phyloP scores from a whole-genome alignment of 2,888 invertebrate species.

The Octodonta nipae region DNA sequence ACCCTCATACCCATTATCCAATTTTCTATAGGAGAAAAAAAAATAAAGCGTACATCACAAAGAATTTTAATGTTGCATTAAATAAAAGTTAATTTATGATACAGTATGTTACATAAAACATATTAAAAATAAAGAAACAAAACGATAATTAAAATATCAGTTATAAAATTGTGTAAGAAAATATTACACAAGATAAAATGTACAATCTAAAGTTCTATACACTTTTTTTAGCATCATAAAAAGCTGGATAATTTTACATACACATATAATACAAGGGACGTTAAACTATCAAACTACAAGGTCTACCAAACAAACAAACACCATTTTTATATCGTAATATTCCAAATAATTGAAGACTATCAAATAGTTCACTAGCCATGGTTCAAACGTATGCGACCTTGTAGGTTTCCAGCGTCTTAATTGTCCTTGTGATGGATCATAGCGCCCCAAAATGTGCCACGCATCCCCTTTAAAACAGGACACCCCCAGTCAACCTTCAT shows the following conservation, averaged over 20 bases:
- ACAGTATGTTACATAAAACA: constrained; percentile 32
- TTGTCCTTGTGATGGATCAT: not conserved
- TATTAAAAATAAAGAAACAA: constrained; percentile 17
- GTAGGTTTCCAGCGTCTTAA: not conserved
- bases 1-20: no score
- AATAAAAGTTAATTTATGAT: constrained; percentile 30
- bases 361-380: not conserved
- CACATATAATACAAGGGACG: constrained; percentile 26
- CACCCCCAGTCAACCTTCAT: constrained; percentile 2
- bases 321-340: not conserved
- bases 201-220: constrained; percentile 21
- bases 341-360: not conserved
- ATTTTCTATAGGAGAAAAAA: no score
- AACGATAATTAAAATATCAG: constrained; percentile 11
- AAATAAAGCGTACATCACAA: not conserved
- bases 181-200: constrained; percentile 17
- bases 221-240: constrained; percentile 18
- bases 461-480: not conserved
- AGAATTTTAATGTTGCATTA: constrained; percentile 8
- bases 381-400: not conserved
- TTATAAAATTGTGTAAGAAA: constrained; percentile 14
- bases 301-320: not conserved
- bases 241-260: constrained; percentile 24
- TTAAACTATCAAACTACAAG: constrained; percentile 7
- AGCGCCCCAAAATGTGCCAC: constrained; percentile 7